Base-by-base conservation (phyloP, 2,797 vertebrate species). In the Brachymystax lenok region DNA sequence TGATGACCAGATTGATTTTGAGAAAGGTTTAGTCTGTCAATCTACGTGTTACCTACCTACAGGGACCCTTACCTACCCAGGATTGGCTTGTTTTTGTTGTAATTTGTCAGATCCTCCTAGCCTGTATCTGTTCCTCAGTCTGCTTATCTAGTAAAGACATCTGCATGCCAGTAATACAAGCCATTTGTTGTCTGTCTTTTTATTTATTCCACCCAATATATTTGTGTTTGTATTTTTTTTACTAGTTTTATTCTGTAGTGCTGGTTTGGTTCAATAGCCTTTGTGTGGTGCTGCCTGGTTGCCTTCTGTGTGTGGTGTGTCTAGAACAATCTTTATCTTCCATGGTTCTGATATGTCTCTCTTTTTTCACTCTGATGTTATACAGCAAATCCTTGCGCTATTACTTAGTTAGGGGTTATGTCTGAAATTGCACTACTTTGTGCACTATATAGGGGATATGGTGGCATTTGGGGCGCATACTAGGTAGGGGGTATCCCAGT, bases 301-400 rank as follows among this genome's bases (percentile, higher is more conserved):
- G 84, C 77, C 70, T 87, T 86, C 77, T 92, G 88, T 92, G 88
- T 85, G 84, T 87, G 80, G 78, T 77, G 78, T 92, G 88, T 88
- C 77, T 87, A 83, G 73, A 84, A 78, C 85, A 82, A 10, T 46
- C 40, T 46, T 46, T 46, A 46, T 46, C 40, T 46, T 79, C 76
- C 71, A 73, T 80, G 79, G 79, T 73, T 63, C 88, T 79, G 87
- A 81, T 92, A 91, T 95, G 88, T 94, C 92, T 93, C 40, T 46
- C 86, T 92, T 93, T 93, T 88, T 90, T 92, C 90, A 91, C 88
- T 69, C 27, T 79, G 79, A 76, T 79, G 74, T 74, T 61, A 61
- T 78, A 80, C 80, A 81, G 80, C 79, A 79, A 85, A 77, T 78
- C 63, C 76, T 77, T 79, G 81, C 87, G 85, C 85, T 83, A 75